Conservation (phyloP, 2,797 vertebrate genomes). For the Delichon dasypus region DNA sequence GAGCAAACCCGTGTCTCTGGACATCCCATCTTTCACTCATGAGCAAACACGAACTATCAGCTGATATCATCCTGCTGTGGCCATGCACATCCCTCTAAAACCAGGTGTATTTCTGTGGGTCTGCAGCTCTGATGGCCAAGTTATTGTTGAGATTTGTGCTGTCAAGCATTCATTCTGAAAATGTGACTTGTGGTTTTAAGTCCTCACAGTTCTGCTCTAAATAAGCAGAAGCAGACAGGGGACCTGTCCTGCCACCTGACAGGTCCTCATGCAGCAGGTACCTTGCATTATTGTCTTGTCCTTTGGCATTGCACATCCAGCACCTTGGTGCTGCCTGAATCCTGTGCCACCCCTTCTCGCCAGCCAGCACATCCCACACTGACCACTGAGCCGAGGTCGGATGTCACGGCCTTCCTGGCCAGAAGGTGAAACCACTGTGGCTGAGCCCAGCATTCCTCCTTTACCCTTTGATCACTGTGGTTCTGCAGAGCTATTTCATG, state of each 20-base stretch:
- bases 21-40: neutral
- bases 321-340: neutral
- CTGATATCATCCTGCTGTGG: neutral
- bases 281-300: neutral
- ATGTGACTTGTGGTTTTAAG: neutral
- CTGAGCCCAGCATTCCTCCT: neutral
- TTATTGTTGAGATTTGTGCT: neutral
- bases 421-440: neutral
- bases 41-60: neutral
- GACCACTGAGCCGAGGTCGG: fast-evolving
- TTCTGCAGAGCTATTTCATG: neutral
- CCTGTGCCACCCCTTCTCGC: neutral
- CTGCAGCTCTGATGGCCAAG: neutral
- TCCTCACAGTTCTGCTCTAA: neutral
- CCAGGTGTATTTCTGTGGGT: neutral
- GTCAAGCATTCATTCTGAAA: neutral
- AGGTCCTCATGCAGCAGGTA: neutral
- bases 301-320: neutral
- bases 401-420: neutral
- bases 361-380: neutral
- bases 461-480: neutral
- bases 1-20: neutral
- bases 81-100: neutral
- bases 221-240: neutral
- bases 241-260: neutral